Evolutionary conservation across 1,140 invertebrate genomes (phyloP), one percentile per base, ranked within the genome.

Genomic region (Rhyacophila brunnea): DNA sequence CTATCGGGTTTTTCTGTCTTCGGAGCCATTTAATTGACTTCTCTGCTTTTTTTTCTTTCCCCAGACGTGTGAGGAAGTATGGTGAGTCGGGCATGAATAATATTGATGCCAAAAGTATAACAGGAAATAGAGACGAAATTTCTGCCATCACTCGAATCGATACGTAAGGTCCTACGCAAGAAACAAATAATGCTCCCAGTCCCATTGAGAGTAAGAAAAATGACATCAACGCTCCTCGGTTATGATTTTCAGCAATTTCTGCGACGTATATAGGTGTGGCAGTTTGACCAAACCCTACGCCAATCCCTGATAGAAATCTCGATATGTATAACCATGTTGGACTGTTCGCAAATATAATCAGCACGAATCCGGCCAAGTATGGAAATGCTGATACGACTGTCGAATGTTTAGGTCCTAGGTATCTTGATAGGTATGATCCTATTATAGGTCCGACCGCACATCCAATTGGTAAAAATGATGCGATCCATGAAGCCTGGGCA

Each of bases 331-430:
- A 40, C 63, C 63, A 65, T 11, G 38, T 36, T 3, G 63, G 63
- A n/a, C 50, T 35, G 7, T 50, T 65, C 17, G 63, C 13, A 73
- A 68, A 58, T 72, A 81, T 45, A 70, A 79, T 73, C 0, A 78
- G 65, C 0, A 75, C 34, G 38, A 69, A 70, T 13, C 67, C 66
- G 3, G 63, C 13, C 5, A 71, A 42, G 11, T 68, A 67, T 6
- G 72, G 72, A 23, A 69, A 28, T 5, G 54, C 64, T 7, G 68
- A 63, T 9, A 70, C 49, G 5, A 75, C 19, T 1, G 74, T 67
- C 0, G 72, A 58, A 20, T 65, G 68, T 54, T 74, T 74, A 36
- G 72, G 65, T 11, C 74, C 74, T 7, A 73, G 53, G 48, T 60
- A 67, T 59, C 71, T 68, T 1, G 68, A 57, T 13, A 64, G 42